Evolutionary conservation across 2,888 invertebrate species (phyloP).

Genomic region (Spatulosminthurus flaviceps): DNA sequence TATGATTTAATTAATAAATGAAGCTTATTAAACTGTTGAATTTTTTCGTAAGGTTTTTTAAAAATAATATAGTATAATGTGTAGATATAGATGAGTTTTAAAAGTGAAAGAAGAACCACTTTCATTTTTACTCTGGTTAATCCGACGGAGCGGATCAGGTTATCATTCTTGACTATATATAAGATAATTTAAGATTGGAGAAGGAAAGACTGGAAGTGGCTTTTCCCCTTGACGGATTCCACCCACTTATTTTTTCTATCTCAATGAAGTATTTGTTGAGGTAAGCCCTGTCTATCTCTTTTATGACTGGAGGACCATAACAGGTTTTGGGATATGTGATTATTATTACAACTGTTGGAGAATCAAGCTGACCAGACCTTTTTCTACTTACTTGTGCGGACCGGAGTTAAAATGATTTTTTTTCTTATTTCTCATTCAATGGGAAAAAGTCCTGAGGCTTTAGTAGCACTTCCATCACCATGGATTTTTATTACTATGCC

Average conservation of each 20-base stretch:
- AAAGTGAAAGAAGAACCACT: not conserved
- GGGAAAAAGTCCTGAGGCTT: too few species aligned
- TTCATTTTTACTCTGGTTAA: not conserved
- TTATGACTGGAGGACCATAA: slow-evolving; percentile 14
- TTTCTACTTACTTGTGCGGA: not conserved
- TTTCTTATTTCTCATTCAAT: too few species aligned
- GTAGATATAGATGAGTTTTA: too few species aligned
- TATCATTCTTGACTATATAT: too few species aligned
- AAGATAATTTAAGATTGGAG: too few species aligned
- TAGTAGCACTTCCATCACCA: not conserved
- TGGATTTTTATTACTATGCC: not conserved
- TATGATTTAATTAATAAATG: too few species aligned
- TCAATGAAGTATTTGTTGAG: not conserved
- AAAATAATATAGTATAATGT: too few species aligned
- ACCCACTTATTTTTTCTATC: not conserved
- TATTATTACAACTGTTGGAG: not conserved
- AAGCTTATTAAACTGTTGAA: too few species aligned
- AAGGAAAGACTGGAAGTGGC: not conserved
- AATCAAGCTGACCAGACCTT: not conserved
- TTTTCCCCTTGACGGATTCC: not conserved
- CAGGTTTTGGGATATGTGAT: slow-evolving; percentile 12
- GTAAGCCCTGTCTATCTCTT: slow-evolving; percentile 12
- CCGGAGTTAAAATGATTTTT: too few species aligned
- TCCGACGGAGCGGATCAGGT: too few species aligned
- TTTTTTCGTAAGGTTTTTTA: too few species aligned